Percentiles rank a stretch among this genome's conserved stretches.
phyloP scores from a whole-genome alignment of 2,797 vertebrate genomes.

The Chaenodraco wilsoni region DNA sequence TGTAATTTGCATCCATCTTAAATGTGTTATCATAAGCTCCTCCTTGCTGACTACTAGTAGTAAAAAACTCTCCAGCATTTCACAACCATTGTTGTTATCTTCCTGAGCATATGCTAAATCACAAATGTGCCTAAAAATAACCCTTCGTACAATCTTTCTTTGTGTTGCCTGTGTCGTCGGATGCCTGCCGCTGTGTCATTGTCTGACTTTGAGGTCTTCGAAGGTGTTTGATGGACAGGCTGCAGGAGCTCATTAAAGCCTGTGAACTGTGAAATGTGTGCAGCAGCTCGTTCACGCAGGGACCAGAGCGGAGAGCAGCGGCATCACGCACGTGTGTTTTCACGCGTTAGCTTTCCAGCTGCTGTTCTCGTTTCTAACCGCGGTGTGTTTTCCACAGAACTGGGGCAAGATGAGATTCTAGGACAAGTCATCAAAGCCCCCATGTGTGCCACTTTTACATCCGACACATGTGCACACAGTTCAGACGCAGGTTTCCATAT shows the following conservation, averaged over 20 bases:
- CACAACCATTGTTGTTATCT: conserved; percentile 5
- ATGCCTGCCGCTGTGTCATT: conserved; percentile 30
- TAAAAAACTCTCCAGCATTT: conserved; percentile 14
- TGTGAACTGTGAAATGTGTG: conserved; percentile 73
- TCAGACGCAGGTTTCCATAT: conserved; percentile 58
- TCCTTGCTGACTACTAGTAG: conserved; percentile 6
- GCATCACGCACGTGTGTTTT: conserved; percentile 59
- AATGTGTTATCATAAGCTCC: conserved; percentile 20
- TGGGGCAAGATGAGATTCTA: conserved; percentile 75
- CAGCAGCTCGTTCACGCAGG: conserved; percentile 12
- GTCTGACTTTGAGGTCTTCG: conserved; percentile 41
- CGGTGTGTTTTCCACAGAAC: conserved; percentile 57
- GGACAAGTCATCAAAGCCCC: conserved; percentile 67
- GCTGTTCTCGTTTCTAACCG: conserved; percentile 64
- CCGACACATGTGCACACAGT: conserved; percentile 50
- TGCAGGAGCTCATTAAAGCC: conserved; percentile 75
- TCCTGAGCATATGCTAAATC: conserved; percentile 52
- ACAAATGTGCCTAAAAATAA: conserved; percentile 58
- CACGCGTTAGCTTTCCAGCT: conserved; percentile 67
- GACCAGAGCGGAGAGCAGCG: conserved; percentile 28
- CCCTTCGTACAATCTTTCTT: conserved; percentile 22
- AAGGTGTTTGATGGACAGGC: conserved; percentile 75
- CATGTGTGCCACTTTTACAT: conserved; percentile 58
- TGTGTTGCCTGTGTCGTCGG: conserved; percentile 32
- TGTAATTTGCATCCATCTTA: conserved; percentile 28